These are phyloP conservation scores for Steinernema scapterisci DNA, from an alignment of 2,888 invertebrate species.

Conservation along the genomic window DNA sequence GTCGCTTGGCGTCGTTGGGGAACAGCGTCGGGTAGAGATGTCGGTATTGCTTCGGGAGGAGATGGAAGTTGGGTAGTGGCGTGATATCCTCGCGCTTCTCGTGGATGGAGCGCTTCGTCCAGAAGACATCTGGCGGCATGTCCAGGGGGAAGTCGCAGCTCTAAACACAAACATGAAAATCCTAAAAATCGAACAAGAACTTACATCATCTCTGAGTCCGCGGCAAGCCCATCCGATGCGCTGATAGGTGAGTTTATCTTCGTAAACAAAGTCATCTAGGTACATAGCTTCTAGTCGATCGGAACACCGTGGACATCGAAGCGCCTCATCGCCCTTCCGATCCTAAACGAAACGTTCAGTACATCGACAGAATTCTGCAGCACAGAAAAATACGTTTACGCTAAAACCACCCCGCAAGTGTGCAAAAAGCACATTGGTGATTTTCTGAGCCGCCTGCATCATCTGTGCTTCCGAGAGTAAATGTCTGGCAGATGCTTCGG, in stretches of 20 bases:
- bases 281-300: constrained; percentile 18
- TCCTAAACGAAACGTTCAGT: background rate
- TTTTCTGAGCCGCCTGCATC: constrained; percentile 22
- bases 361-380: background rate
- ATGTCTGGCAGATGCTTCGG: constrained; percentile 18
- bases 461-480: constrained; percentile 18
- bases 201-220: constrained; percentile 43
- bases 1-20: background rate
- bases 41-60: constrained; percentile 48
- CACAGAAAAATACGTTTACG: background rate
- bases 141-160: constrained; percentile 59
- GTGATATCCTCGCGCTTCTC: constrained; percentile 46
- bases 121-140: constrained; percentile 59
- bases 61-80: constrained; percentile 53
- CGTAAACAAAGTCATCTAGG: background rate
- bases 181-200: background rate
- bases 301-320: constrained; percentile 12
- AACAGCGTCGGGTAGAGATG: constrained; percentile 45
- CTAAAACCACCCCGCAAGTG: constrained; percentile 3
- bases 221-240: constrained; percentile 54
- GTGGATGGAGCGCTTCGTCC: constrained; percentile 48
- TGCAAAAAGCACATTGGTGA: constrained; percentile 26
- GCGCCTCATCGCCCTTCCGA: background rate
- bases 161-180: too few relatives aligned
- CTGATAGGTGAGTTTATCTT: background rate